phyloP scores from a whole-genome alignment of 2,797 vertebrate genomes.

The Gallirallus australis region DNA sequence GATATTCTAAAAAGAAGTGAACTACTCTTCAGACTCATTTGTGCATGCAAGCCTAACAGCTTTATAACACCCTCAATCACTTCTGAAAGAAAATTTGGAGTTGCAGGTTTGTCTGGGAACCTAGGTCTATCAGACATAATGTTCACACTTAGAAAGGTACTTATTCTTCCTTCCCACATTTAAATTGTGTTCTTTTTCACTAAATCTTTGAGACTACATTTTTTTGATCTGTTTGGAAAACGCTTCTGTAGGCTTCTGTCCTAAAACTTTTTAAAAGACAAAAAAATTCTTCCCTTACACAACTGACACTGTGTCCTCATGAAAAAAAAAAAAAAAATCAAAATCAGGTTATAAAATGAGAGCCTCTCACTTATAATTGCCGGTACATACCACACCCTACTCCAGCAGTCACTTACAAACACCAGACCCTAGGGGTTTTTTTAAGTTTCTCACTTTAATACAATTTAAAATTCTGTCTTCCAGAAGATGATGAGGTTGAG shows the following conservation, averaged over 20 bases:
- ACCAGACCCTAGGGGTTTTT: not conserved
- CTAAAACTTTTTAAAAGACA: not conserved
- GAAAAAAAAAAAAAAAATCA: not conserved
- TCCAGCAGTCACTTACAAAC: not conserved
- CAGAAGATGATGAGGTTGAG: not conserved
- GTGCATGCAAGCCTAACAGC: not conserved
- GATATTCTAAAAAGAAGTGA: not conserved
- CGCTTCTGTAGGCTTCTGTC: not conserved
- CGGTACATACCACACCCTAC: not conserved
- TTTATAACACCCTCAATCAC: not conserved
- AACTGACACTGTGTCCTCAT: not conserved
- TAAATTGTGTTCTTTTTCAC: not conserved
- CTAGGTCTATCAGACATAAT: not conserved
- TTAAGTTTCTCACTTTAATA: not conserved
- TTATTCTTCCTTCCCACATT: not conserved
- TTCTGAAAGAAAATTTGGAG: not conserved
- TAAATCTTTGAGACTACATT: not conserved
- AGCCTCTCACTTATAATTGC: not conserved
- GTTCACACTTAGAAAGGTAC: not conserved
- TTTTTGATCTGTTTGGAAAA: not conserved
- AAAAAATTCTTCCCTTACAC: not conserved
- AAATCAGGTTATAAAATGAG: not conserved
- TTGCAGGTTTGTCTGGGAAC: not conserved
- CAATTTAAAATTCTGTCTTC: not conserved
- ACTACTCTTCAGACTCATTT: not conserved